Base-by-base conservation (phyloP, 2,888 invertebrate genomes). In the Dermolepida albohirtum region DNA sequence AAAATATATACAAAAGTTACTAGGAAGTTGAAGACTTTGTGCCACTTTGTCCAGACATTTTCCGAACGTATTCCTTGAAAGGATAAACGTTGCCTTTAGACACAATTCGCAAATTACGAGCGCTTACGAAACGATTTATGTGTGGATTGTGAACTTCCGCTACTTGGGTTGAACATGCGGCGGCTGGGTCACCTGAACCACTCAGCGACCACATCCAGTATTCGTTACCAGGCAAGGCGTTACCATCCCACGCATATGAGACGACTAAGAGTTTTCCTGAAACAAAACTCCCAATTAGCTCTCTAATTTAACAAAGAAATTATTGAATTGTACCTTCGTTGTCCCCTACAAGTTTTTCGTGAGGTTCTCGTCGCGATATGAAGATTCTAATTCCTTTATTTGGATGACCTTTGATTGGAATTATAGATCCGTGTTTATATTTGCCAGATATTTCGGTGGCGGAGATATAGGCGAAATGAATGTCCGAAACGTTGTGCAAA, bases 161-260 rank as follows among this genome's bases (percentile, higher is more conserved):
- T 0, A 89, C 83, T 74, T 89, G 89, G 0, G 86, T 87, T 1
- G 87, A 88, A 62, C 87, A 86, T 0, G 89, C 89, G 0, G 89
- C 88, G 0, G 89, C 89, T 0, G 89, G 86, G 76, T 89, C 89
- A 0, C 89, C 89, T 0, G 89, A 88, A 0, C 84, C 79, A 0
- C 82, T 79, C 2, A 89, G 75, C 66, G 84, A 86, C 14, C 87
- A 87, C 2, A 80, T 74, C 92, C 92, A 92, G 78, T 89, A 92
- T 76, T 92, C 92, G 74, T 92, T 92, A 47, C 91, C 92, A 0
- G 92, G 91, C 67, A 90, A 85, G 0, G 92, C 87, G 76, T 92
- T 92, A 8, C 90, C 88, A 77, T 92, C 91, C 89, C 91, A 90
- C 0, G 92, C 89, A 75, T 91, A 92, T 0, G 89, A 90, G 27